Percentiles rank a stretch among this genome's conserved stretches.
Conservation (phyloP, 1,140 invertebrate genomes). For the Hyphantria cunea region DNA sequence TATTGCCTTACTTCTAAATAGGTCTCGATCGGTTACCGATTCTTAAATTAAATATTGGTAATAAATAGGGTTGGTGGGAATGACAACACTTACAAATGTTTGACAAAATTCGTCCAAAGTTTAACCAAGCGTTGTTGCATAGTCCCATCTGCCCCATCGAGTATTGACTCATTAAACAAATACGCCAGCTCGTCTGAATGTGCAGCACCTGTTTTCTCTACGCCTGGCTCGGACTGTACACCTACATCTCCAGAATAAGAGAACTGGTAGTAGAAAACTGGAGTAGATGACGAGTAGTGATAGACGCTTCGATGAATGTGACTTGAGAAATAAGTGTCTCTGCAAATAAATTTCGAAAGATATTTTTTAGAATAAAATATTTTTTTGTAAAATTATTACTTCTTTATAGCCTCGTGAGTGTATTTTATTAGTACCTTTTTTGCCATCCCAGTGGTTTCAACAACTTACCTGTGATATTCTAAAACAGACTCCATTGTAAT, state of each 20-base stretch:
- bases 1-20: too few relatives aligned
- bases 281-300: constrained; percentile 43
- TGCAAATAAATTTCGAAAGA: constrained; percentile 33
- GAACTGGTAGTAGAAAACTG: constrained; percentile 69
- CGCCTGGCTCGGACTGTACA: constrained; percentile 42
- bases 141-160: constrained; percentile 50
- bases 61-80: not conserved
- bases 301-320: constrained; percentile 59
- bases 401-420: too few relatives aligned
- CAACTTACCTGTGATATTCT: constrained; percentile 58
- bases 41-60: too few relatives aligned
- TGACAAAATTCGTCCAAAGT: constrained; percentile 69
- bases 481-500: constrained; percentile 45
- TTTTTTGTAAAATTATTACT: too few relatives aligned
- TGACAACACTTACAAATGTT: constrained; percentile 58
- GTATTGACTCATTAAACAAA: constrained; percentile 48
- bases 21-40: too few relatives aligned
- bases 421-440: too few relatives aligned
- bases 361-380: not conserved
- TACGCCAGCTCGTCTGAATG: constrained; percentile 68
- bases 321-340: constrained; percentile 63
- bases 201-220: constrained; percentile 58
- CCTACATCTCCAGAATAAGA: constrained; percentile 51
- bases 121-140: constrained; percentile 51
- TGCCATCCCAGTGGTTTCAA: too few relatives aligned